A percentile compares a stretch with the other conserved stretches of the same genome.
phyloP scores from a whole-genome alignment of 2,888 invertebrate species.

The Ochlodes sylvanus region DNA sequence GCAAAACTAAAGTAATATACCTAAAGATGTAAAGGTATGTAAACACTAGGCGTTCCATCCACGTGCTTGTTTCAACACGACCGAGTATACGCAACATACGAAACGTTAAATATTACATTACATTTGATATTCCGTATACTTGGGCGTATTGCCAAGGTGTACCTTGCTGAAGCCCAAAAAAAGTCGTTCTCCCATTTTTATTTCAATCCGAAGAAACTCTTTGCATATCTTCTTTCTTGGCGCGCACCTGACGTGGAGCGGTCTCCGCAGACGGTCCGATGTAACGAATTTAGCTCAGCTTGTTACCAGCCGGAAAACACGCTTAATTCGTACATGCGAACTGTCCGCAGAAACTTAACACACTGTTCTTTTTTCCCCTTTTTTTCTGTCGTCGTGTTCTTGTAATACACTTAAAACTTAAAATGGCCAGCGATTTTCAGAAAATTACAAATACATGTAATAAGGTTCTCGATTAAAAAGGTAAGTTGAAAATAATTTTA shows the following conservation, averaged over 20 bases:
- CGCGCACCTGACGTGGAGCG: not conserved
- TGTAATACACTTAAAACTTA: too few species aligned
- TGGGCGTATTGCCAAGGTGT: not conserved
- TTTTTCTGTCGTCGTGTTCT: too few species aligned
- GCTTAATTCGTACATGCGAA: conserved; percentile 56
- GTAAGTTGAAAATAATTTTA: too few species aligned
- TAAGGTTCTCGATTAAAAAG: too few species aligned
- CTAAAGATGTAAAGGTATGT: too few species aligned
- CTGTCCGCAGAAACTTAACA: conserved; percentile 45
- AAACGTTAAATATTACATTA: conserved; percentile 29
- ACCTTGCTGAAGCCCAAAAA: not conserved
- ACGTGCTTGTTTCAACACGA: conserved; percentile 12
- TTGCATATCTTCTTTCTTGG: not conserved
- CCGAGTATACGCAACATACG: conserved; percentile 33
- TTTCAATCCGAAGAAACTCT: too few species aligned
- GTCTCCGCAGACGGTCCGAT: conserved; percentile 55
- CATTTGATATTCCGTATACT: conserved; percentile 38
- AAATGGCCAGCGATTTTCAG: too few species aligned
- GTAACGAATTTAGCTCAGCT: conserved; percentile 65
- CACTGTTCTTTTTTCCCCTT: conserved; percentile 3
- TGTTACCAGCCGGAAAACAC: conserved; percentile 28
- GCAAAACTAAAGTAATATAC: too few species aligned
- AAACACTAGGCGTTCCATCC: not conserved
- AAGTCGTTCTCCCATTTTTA: too few species aligned
- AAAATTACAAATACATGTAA: too few species aligned